Conservation (phyloP, 1,140 invertebrate genomes). For the Pseudomyrmex cubaensis region DNA sequence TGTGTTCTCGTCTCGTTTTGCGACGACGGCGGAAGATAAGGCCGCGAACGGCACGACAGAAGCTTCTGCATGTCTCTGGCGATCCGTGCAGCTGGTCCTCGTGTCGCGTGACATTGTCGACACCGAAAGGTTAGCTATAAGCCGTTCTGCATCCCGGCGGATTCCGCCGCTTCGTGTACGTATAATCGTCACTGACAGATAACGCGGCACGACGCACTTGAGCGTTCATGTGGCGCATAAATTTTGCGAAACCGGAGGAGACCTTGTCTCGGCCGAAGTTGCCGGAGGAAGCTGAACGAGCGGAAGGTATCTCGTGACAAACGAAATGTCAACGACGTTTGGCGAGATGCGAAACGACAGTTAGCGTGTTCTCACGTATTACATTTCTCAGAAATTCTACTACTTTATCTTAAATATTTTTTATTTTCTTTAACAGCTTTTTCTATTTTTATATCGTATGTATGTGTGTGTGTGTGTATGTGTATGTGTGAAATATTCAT, state of each 20-base stretch:
- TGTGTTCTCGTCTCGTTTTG: constrained; percentile 9
- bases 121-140: constrained; percentile 58
- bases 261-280: constrained; percentile 29
- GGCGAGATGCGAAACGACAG: constrained; percentile 18
- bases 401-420: neutral
- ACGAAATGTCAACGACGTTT: constrained; percentile 33
- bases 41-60: neutral
- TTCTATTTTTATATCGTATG: neutral
- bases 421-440: no score
- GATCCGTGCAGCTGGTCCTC: constrained; percentile 32
- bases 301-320: constrained; percentile 38
- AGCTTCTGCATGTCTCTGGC: constrained; percentile 1
- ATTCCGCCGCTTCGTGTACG: neutral
- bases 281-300: constrained; percentile 11
- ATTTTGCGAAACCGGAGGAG: constrained; percentile 52
- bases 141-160: constrained; percentile 44
- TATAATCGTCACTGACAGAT: constrained; percentile 40
- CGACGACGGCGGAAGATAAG: neutral
- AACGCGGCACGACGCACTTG: constrained; percentile 6
- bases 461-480: no score
- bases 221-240: constrained; percentile 42
- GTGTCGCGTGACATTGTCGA: constrained; percentile 64
- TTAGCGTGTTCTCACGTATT: neutral
- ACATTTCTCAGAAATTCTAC: constrained; percentile 11
- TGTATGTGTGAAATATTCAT: neutral